phyloP scores from a whole-genome alignment of 2,888 invertebrate genomes.

The Drosophila prolongata region DNA sequence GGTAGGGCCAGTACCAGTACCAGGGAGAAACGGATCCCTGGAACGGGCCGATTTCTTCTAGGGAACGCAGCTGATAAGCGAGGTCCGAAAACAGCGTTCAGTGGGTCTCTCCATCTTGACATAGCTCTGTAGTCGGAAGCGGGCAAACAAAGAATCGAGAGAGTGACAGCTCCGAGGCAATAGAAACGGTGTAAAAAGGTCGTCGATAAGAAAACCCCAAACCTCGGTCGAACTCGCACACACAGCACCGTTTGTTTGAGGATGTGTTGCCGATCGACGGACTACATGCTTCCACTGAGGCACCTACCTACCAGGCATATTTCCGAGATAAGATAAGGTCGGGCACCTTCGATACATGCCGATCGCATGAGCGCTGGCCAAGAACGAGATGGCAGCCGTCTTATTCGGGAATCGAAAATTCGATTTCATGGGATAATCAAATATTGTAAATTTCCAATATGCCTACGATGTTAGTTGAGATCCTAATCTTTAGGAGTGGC shows the following conservation, averaged over 20 bases:
- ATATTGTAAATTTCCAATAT: conserved; percentile 58
- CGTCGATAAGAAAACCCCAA: conserved; percentile 68
- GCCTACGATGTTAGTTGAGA: conserved; percentile 8
- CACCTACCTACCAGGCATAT: conserved; percentile 60
- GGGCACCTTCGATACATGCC: conserved; percentile 66
- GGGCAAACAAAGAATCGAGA: conserved; percentile 42
- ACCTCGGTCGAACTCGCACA: too few species aligned
- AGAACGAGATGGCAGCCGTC: background rate
- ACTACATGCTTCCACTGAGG: conserved; percentile 71
- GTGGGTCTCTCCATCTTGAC: conserved; percentile 30
- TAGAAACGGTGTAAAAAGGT: conserved; percentile 69
- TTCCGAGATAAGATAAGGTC: conserved; percentile 67
- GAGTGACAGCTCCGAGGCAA: conserved; percentile 28
- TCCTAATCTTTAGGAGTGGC: conserved; percentile 10
- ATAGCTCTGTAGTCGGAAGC: conserved; percentile 28
- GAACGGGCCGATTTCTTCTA: background rate
- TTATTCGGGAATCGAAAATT: conserved; percentile 19
- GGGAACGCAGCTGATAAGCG: conserved; percentile 19
- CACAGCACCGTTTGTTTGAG: conserved; percentile 8
- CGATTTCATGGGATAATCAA: conserved; percentile 72
- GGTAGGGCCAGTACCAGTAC: conserved; percentile 4
- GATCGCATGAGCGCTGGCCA: conserved; percentile 51
- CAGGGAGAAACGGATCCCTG: conserved; percentile 1
- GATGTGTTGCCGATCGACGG: conserved; percentile 52
- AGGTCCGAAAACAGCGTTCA: conserved; percentile 15